Evolutionary conservation across 35 echinoderm and acorn worm species (phyloP), one percentile per base, ranked within the genome.

Genomic region (Heliocidaris erythrogramma): DNA sequence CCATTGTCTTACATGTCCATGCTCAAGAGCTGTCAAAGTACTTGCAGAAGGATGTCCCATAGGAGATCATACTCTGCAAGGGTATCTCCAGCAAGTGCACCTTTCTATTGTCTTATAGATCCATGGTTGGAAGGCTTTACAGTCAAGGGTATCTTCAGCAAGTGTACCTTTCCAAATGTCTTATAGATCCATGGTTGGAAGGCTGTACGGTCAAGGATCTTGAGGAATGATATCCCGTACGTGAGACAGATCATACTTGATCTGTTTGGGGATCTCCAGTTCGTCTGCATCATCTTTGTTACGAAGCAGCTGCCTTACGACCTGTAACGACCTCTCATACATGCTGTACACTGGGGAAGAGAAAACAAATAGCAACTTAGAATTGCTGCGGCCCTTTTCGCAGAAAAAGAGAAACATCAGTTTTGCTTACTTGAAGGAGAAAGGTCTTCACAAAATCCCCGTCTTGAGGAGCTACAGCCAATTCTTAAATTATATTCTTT

Each of bases 221-320:
- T 48, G 48, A 2, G 91, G 91, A 52, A 92, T 49, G 9, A 48
- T 59, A n/a, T 92, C 91, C 49, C 48, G n/a, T 3, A 92, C 91
- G 13, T 92, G 91, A 5, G 11, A 48, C 31, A 92, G 50, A 48
- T 92, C 91, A 27, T 92, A 92, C 50, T 92, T 92, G 91, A 92
- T 48, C 13, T 92, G 91, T 92, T 92, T 92, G 5, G 91, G 91
- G 11, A 92, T 92, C 49, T 92, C 48, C 31, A 92, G 91, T 30
- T 92, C 91, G 16, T 92, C 91, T 1, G 59, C 47, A 11, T 92
- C 24, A 24, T 92, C 91, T 59, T 59, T 21, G 91, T 92, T 92
- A 5, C 5, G 91, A 11, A 92, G 9, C 2, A 92, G 91, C 29
- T 49, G 31, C 29, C 91, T 16, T 47, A 92, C 91, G 91, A 92